Base-by-base conservation (phyloP, 1,140 invertebrate species). In the Cyclargus thomasi region DNA sequence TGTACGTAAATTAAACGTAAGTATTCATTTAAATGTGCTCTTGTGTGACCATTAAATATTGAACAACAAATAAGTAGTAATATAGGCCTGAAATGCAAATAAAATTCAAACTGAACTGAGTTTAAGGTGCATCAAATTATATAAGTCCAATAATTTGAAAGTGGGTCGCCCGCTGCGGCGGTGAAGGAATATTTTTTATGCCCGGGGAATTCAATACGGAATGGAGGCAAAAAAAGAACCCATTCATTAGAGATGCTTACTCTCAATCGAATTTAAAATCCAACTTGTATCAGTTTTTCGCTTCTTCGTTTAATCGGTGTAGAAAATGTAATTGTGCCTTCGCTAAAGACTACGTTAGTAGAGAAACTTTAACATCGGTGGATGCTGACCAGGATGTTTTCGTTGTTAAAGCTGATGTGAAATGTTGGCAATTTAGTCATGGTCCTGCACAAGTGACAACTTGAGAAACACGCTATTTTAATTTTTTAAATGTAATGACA, bases 201-300 rank as follows among this genome's bases (percentile, higher is more conserved):
- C 18, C 55, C 4, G 14, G 20, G 53, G 18, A 55, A 55, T 55
- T 55, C 53, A 55, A 55, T 59, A 59, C 55, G 18, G 21, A 59
- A n/a, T 59, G 55, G 20, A 20, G 21, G 55, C 55, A 59, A 20
- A 59, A 57, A 57, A 59, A 55, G 53, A 55, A 21, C 20, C 55
- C 55, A 59, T 20, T 59, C 55, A 59, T 59, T 59, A 59, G 55
- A 21, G 55, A 59, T 59, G 55, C 55, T 59, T 20, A 59, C 55
- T 59, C 55, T 59, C 55, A 20, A 59, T 59, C 55, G 55, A 21
- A 59, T 59, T 55, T 55, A 20, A 47, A 47, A 47, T 47, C 39
- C 39, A 47, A 47, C 39, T 47, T 47, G 39, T 47, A 47, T 47
- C 39, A 47, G 11, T 7, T 47, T 47, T 47, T 47, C 39, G 39